Base-by-base conservation (phyloP, 2,113 vertebrate genomes). In the Anhinga rufa region DNA sequence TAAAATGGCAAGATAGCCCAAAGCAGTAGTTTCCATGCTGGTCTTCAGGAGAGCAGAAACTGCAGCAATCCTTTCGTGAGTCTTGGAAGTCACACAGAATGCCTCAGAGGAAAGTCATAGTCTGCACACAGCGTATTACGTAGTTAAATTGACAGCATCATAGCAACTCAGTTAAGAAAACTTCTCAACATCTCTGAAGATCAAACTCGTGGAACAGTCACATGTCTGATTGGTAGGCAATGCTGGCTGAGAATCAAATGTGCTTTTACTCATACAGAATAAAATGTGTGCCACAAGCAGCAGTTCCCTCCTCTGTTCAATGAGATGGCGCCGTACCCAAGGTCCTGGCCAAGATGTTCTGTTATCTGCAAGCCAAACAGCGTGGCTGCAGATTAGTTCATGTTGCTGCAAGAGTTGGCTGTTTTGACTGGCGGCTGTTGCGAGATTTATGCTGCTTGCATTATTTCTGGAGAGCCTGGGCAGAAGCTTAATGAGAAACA, bases 401-500 rank as follows among this genome's bases (percentile, higher is more conserved):
- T 9, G n/a, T 5, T 66, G 68, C 82, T 90, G 81, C 76, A 32
- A 17, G 74, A 61, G 61, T 0, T 64, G 78, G 29, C 55, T 90
- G 19, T 16, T 72, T 54, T 15, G 78, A 82, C 51, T 42, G 65
- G 60, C 68, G 65, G 79, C 70, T 40, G 19, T 70, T 55, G 38
- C 85, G 82, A 96, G 64, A 52, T 89, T 3, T 26, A 74, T 87
- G 90, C 80, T 69, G 77, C 44, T 78, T 54, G 72, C 46, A 9
- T 83, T 51, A 31, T 3, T 71, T 71, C 85, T 51, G 82, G 70
- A 85, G 85, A 90, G 93, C 82, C 85, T 26, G 34, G 55, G 85
- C 90, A 96, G 79, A 28, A 96, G 82, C 75, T 83, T 75, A 74
- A 60, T 65, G 93, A 78, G 57, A 64, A 93, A 68, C 64, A 7